A percentile compares a stretch with the other conserved stretches of the same genome.
Evolutionary conservation across 2,113 vertebrate species (phyloP).

Genomic region (Ochotona princeps): DNA sequence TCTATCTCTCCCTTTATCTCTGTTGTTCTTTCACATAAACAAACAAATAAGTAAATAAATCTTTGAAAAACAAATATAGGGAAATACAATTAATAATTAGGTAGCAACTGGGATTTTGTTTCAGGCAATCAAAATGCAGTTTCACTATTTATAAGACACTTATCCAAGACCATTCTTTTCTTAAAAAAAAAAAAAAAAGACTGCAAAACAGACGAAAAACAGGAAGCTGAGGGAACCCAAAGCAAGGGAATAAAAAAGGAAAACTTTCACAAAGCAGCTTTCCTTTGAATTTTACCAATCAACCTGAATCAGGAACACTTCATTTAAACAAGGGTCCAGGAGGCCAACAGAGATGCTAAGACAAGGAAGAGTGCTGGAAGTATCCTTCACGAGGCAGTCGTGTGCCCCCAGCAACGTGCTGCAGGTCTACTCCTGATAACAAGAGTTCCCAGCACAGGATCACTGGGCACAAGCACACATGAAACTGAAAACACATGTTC

Average conservation of each 20-base stretch:
- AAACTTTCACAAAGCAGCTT: neutral
- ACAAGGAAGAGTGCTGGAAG: neutral
- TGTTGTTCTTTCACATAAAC: too few relatives aligned
- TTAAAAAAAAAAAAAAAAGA: neutral
- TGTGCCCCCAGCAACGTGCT: neutral
- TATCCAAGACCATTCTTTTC: neutral
- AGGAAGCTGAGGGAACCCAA: neutral
- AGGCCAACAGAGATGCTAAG: neutral
- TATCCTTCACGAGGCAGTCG: neutral
- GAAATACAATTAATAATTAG: neutral
- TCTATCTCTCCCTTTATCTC: too few relatives aligned
- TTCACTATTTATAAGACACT: neutral
- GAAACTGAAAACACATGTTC: neutral
- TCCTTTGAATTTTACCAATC: neutral
- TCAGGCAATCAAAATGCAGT: neutral
- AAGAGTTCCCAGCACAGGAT: neutral
- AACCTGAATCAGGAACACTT: neutral
- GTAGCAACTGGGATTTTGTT: neutral
- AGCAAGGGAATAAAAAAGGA: neutral
- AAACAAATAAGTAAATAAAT: too few relatives aligned
- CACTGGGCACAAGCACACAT: neutral
- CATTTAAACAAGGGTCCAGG: neutral
- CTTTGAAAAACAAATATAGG: neutral
- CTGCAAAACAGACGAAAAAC: constrained; percentile 4
- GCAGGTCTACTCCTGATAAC: neutral